Evolutionary conservation across 2,888 invertebrate genomes (phyloP).

Genomic region (Chrysolina oricalcia): DNA sequence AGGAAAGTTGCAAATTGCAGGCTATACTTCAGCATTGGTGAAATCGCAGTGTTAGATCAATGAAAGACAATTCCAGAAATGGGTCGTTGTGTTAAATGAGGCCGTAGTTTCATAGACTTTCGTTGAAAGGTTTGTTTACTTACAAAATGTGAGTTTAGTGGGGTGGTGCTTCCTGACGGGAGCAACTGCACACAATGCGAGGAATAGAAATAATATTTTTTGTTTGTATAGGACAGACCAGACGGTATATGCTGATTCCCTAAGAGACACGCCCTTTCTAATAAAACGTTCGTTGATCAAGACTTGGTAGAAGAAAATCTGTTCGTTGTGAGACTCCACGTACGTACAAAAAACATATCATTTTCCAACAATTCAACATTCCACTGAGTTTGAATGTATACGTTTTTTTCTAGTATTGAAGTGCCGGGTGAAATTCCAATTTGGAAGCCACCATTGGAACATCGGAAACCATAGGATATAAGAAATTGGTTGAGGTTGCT

Average conservation of each 20-base stretch:
- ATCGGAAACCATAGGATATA: too few species aligned
- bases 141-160: not conserved
- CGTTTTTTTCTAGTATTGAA: too few species aligned
- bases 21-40: not conserved
- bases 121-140: slow-evolving; percentile 3
- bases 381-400: too few species aligned
- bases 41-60: not conserved
- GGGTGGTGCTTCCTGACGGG: not conserved
- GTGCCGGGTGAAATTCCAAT: too few species aligned
- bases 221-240: slow-evolving; percentile 13
- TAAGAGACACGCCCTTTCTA: not conserved
- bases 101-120: not conserved
- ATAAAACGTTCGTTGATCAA: not conserved
- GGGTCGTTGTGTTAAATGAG: not conserved
- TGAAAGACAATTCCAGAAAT: not conserved
- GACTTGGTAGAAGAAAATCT: not conserved
- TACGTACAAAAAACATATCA: too few species aligned
- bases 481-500: too few species aligned
- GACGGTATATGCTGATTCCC: not conserved
- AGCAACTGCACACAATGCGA: not conserved
- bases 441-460: too few species aligned
- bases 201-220: slow-evolving; percentile 7
- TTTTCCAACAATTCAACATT: too few species aligned
- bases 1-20: slow-evolving; percentile 1
- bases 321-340: not conserved